Evolutionary conservation across 2,888 invertebrate species (phyloP).

Genomic region (Caenorhabditis becei): DNA sequence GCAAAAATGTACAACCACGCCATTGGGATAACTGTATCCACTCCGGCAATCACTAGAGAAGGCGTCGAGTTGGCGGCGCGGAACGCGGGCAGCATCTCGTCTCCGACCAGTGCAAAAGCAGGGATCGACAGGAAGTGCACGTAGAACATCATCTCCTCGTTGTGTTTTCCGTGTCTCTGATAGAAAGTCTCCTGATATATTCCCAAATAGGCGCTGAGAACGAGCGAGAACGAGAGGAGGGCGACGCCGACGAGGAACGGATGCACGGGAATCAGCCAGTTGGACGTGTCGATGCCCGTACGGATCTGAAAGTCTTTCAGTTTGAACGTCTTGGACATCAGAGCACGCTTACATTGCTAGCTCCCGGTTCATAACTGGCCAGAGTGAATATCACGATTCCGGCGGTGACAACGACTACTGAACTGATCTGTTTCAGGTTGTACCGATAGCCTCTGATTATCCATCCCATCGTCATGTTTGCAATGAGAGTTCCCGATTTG

Average conservation of each 20-base stretch:
- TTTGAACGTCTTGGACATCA: too few relatives aligned
- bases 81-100: slow-evolving; percentile 89
- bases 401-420: slow-evolving; percentile 86
- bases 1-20: slow-evolving; percentile 84
- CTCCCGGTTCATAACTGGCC: slow-evolving; percentile 80
- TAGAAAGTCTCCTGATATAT: slow-evolving; percentile 83
- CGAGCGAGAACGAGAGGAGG: slow-evolving; percentile 90
- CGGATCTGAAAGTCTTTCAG: slow-evolving; percentile 81
- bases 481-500: slow-evolving; percentile 95
- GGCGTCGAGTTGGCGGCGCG: slow-evolving; percentile 85
- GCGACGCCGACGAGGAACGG: slow-evolving; percentile 79
- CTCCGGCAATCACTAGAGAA: slow-evolving; percentile 80
- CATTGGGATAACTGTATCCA: slow-evolving; percentile 85
- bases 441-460: slow-evolving; percentile 89
- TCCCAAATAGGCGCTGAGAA: slow-evolving; percentile 90
- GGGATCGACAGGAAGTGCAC: slow-evolving; percentile 91
- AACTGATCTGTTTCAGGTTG: slow-evolving; percentile 87
- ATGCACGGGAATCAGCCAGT: slow-evolving; percentile 58
- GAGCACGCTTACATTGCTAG: slow-evolving; percentile 23
- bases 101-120: slow-evolving; percentile 89
- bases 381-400: slow-evolving; percentile 94
- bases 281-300: slow-evolving; percentile 40
- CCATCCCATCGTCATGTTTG: slow-evolving; percentile 96
- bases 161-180: slow-evolving; percentile 87
- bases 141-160: slow-evolving; percentile 78